Evolutionary conservation across 2,113 vertebrate species (phyloP), one percentile per base, ranked within the genome.

Genomic region (Mugil cephalus): DNA sequence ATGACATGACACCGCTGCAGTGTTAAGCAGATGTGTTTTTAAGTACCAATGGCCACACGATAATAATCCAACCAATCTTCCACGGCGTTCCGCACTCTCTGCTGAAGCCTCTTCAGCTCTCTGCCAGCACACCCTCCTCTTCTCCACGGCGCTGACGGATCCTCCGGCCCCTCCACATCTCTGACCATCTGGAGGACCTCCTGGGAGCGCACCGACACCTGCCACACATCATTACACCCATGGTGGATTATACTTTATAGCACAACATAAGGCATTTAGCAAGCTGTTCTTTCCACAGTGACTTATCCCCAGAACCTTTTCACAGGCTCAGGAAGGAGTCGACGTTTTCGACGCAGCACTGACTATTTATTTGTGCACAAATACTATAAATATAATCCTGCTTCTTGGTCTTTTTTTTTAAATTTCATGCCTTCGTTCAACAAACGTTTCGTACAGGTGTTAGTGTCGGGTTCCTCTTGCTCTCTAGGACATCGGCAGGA

Each of bases 41-140:
- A 47, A 4, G 6, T 87, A 95, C 95, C 94, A 1, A 91, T 66
- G 34, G 89, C 87, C 21, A 50, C 53, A 14, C 46, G 80, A 72
- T 95, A 95, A 84, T 87, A 88, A 39, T 74, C 46, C 89, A 95
- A 65, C 94, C 95, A 95, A 51, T 83, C 74, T 19, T 90, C 83
- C 56, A 93, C n/a, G 24, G 73, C 83, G 53, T 66, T 88, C 69
- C 42, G 50, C n/a, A 88, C 83, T 80, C 90, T 95, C 62, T 45
- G 71, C 69, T 91, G 92, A 10, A 95, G 76, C 34, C 46, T 90
- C 60, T 59, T 91, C 61, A 94, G 80, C 69, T 92, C 87, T 46
- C 60, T 76, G 39, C 39, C 34, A 38, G 30, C 72, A 10, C n/a
- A 55, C n/a, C 80, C 53, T 65, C 82, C 35, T 63, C 89, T 82